Base-by-base conservation (phyloP, 2,797 vertebrate genomes). In the Trematocara caparti region DNA sequence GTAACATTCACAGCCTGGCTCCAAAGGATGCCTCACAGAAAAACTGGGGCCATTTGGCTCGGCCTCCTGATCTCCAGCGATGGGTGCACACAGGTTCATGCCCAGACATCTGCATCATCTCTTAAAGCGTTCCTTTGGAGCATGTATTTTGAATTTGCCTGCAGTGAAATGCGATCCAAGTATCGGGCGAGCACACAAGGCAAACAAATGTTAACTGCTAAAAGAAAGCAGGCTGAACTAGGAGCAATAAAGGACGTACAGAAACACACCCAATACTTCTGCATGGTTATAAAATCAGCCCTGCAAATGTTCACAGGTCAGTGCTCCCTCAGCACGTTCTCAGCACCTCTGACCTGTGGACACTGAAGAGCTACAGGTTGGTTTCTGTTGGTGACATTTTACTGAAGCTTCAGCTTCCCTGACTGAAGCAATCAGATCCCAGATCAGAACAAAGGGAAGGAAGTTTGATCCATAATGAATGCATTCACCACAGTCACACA, bases 111-210 rank as follows among this genome's bases (percentile, higher is more conserved):
- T 32, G 30, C 15, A 59, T 30, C 53, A 24, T 24, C 27, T 55
- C 53, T 32, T 17, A 17, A 55, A 55, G 14, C 17, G 53, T 4
- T 55, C 14, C 1, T 55, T 55, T 55, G 27, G 2, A 55, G 27
- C 27, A 17, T 17, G 53, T 0, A 55, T 17, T 55, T 30, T 55
- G 8, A 32, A 55, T 32, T 55, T 55, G 14, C 14, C 27, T 55
- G 53, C 8, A 2, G 27, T 17, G 14, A 57, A 57, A 57, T 2
- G 5, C 1, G 8, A 57, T 32, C 53, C 53, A 57, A 55, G 27
- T 4, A 6, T 32, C 3, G 0, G 27, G 53, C 17, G 14, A 32
- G 5, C 14, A 32, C 14, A 10, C 1, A 0, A 55, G 27, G 1
- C 1, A 55, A 55, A 55, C 24, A 30, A 30, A 55, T 30, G 24